Evolutionary conservation across 2,888 invertebrate species (phyloP), one percentile per base, ranked within the genome.

Genomic region (Coremacera marginata): DNA sequence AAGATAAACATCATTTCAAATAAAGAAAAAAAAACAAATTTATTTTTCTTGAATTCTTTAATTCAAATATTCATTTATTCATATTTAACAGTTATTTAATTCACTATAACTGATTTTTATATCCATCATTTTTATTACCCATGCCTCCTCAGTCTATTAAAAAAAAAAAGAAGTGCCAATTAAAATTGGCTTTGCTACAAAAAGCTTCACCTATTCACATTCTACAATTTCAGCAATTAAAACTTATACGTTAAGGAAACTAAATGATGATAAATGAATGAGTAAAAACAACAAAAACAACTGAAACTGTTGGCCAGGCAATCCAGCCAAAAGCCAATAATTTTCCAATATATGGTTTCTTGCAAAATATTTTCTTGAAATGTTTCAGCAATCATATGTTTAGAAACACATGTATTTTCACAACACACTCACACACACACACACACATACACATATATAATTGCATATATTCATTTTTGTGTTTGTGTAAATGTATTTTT

Each of bases 141-240:
- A n/a, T n/a, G n/a, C n/a, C n/a, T n/a, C 44, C 22, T 5, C 16
- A 55, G 7, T 55, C 5, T 19, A 8, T 4, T 4, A 2, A 44
- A 19, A 49, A 22, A 44, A 49, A 3, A 34, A 11, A 27, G 34
- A 34, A 27, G n/a, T 31, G 63, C 52, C 73, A 73, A 73, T 73
- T 73, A 73, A 63, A 73, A 73, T 14, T 52, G 19, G 16, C 60
- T 71, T 34, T 70, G 27, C n/a, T 62, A 22, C 44, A 22, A 60
- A 37, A 60, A 71, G 60, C 37, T 71, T 44, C 60, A 37, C 27
- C 25, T 57, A 19, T 55, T 16, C 71, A 25, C 8, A 63, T 73
- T 62, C 37, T 74, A 31, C 52, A 67, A 55, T 67, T 74, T 65
- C 51, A 25, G 31, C 74, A 74, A 74, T 74, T 74, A 74, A 74